Evolutionary conservation across 2,113 vertebrate species (phyloP).

Genomic region (Pomatostomus ruficeps): DNA sequence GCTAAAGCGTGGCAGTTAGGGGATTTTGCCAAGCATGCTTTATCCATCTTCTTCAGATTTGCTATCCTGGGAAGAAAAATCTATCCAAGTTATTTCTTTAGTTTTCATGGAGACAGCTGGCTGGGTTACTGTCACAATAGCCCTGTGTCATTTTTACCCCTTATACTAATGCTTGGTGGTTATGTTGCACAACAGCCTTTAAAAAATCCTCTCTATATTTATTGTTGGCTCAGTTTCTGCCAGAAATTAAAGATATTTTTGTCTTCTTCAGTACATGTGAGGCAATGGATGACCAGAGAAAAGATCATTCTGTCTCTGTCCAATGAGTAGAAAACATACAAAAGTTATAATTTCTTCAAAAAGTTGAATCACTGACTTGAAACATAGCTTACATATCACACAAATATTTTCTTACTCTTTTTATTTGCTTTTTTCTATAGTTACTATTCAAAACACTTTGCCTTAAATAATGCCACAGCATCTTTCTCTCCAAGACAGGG

Average conservation of each 20-base stretch:
- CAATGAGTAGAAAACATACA: not conserved
- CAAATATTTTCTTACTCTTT: not conserved
- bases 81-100: too few species aligned
- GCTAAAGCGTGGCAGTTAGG: too few species aligned
- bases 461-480: not conserved
- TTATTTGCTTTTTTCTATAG: not conserved
- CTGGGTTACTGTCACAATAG: too few species aligned
- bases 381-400: not conserved
- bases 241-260: not conserved
- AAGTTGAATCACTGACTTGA: not conserved
- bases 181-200: not conserved
- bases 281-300: not conserved
- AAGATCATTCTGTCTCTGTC: not conserved
- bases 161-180: not conserved
- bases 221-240: not conserved
- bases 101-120: too few species aligned
- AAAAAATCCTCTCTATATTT: accelerated
- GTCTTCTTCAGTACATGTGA: not conserved
- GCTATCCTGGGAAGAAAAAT: too few species aligned
- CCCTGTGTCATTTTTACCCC: not conserved
- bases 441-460: not conserved
- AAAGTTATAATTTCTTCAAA: not conserved
- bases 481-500: not conserved
- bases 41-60: too few species aligned
- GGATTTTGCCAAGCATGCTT: too few species aligned